Evolutionary conservation across 1,140 invertebrate species (phyloP).

Genomic region (Dinothrombium tinctorium): DNA sequence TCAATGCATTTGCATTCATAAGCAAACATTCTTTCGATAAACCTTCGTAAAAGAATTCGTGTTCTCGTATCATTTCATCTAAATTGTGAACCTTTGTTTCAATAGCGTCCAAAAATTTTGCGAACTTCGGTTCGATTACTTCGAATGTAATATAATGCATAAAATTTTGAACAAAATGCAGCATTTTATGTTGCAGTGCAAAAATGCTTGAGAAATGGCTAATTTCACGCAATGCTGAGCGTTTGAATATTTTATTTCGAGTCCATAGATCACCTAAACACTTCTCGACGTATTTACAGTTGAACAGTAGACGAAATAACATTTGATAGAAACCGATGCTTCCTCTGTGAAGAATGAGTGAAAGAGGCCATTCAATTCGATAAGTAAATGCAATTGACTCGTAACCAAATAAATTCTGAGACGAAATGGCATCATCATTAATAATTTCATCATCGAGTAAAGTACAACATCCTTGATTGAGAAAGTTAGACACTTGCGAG

Average conservation of each 20-base stretch:
- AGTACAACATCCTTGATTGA: too few species aligned
- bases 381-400: slow-evolving; percentile 84
- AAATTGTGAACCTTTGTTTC: slow-evolving; percentile 24
- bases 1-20: slow-evolving; percentile 55
- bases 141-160: slow-evolving; percentile 97
- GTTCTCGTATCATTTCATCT: slow-evolving; percentile 65
- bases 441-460: neutral
- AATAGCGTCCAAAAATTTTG: slow-evolving; percentile 47
- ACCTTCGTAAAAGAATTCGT: slow-evolving; percentile 63
- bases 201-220: slow-evolving; percentile 31
- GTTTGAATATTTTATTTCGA: slow-evolving; percentile 32
- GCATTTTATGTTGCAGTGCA: slow-evolving; percentile 91
- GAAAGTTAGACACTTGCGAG: neutral
- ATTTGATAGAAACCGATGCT: slow-evolving; percentile 64
- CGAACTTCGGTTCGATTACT: slow-evolving; percentile 84
- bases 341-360: slow-evolving; percentile 51
- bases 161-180: slow-evolving; percentile 85
- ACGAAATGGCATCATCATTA: slow-evolving; percentile 32
- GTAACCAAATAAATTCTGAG: slow-evolving; percentile 43
- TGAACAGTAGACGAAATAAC: slow-evolving; percentile 83
- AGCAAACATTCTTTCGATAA: slow-evolving; percentile 87
- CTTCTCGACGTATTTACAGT: slow-evolving; percentile 69
- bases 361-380: slow-evolving; percentile 83
- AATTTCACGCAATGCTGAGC: slow-evolving; percentile 37
- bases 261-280: slow-evolving; percentile 27